Evolutionary conservation across 2,113 vertebrate genomes (phyloP), one percentile per base, ranked within the genome.

Genomic region (Nestor notabilis): DNA sequence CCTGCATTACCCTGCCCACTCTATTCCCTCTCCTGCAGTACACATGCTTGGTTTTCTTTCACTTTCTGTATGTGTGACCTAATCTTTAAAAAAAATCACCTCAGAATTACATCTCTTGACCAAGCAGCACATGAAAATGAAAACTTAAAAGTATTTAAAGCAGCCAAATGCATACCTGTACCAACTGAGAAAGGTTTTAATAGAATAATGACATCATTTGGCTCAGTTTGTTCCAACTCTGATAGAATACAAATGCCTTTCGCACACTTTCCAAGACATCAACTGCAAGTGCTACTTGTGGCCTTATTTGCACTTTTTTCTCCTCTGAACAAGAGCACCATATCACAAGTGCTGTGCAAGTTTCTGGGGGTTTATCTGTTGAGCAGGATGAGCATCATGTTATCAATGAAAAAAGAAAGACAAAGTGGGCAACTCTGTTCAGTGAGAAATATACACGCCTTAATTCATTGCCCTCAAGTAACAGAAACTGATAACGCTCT

Each of bases 261-360:
- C 28, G 31, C 10, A 0, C 15, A 28, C 0, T 0, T 35, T 70
- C 27, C 37, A 56, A 83, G n/a, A 35, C 33, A 83, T 10, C 29
- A 74, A 17, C 19, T 31, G 31, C 31, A 79, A 83, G 19, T 27
- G 17, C 13, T 39, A 81, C 19, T 50, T 23, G 11, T 39, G 56
- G 13, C 19, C 35, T 76, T 43, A n/a, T 11, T 24, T 37, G 44
- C 3, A 41, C 9, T 1, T 49, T 79, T 83, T 68, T 43, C 33
- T 12, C 18, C 43, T 17, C 68, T 63, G 55, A 74, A 50, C 16
- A 61, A 17, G 27, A 76, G 33, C 43, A 47, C 11, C 17, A 3
- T 6, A 68, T 10, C 53, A 52, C n/a, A n/a, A 53, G 7, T 1
- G 6, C 46, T 29, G 25, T 39, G 46, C 35, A 53, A 7, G 72